Percentiles rank a stretch among this genome's conserved stretches.
These are phyloP conservation scores for Brachyopa scutellaris DNA, from an alignment of 2,888 invertebrate species.

Conservation along the genomic window DNA sequence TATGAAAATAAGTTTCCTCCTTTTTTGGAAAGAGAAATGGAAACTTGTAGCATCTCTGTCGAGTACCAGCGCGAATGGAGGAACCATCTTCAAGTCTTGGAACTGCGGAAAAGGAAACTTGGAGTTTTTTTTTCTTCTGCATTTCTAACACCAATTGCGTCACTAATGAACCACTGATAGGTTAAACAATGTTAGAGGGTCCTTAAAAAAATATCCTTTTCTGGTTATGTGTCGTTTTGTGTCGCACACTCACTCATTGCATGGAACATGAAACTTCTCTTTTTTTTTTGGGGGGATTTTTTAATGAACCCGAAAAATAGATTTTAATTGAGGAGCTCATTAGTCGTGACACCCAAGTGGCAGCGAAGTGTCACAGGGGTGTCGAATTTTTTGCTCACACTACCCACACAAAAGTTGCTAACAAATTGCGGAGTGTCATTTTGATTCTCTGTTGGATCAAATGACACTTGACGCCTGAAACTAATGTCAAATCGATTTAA, in stretches of 20 bases:
- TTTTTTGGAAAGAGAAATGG: slow-evolving; percentile 9
- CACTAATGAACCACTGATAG: slow-evolving; percentile 67
- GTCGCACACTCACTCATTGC: not conserved
- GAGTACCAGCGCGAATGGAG: slow-evolving; percentile 50
- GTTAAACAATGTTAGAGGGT: slow-evolving; percentile 62
- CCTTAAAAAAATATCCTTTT: not conserved
- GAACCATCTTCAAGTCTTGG: slow-evolving; percentile 64
- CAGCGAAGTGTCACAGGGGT: slow-evolving; percentile 51
- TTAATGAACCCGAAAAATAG: slow-evolving; percentile 64
- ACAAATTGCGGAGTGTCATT: too few relatives aligned
- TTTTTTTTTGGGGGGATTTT: slow-evolving; percentile 37
- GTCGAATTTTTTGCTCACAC: too few relatives aligned
- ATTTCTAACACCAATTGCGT: slow-evolving; percentile 52
- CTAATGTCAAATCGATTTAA: not conserved
- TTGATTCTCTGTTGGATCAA: too few relatives aligned
- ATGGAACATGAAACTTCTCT: not conserved
- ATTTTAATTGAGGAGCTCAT: slow-evolving; percentile 72
- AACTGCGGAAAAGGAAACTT: slow-evolving; percentile 55
- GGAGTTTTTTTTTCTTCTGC: slow-evolving; percentile 8
- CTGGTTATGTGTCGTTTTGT: not conserved
- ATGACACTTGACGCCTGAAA: not conserved
- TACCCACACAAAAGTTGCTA: too few relatives aligned
- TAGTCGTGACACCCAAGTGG: slow-evolving; percentile 42
- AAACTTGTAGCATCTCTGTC: slow-evolving; percentile 64
- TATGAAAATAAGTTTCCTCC: slow-evolving; percentile 70